Evolutionary conservation across 2,113 vertebrate species (phyloP).

Genomic region (Oophaga pumilio): DNA sequence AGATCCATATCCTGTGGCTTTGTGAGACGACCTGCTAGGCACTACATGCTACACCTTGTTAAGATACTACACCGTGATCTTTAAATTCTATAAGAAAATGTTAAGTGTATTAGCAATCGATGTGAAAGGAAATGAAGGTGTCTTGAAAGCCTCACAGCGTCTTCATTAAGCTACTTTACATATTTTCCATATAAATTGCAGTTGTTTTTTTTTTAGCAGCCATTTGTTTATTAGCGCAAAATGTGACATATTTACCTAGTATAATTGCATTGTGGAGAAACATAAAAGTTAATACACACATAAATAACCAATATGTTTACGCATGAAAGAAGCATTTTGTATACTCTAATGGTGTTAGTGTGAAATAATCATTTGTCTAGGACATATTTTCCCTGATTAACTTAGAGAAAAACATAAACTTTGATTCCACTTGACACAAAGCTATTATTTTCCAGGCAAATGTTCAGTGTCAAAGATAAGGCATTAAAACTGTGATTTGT

Average conservation of each 20-base stretch:
- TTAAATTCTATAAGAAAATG: neutral
- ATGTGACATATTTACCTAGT: slow-evolving; percentile 37
- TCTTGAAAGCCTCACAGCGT: slow-evolving; percentile 9
- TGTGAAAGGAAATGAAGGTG: slow-evolving; percentile 29
- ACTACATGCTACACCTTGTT: slow-evolving; percentile 3
- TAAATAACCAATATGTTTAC: slow-evolving; percentile 41
- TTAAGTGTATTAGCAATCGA: slow-evolving; percentile 20
- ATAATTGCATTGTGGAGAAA: slow-evolving; percentile 23
- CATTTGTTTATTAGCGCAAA: slow-evolving; percentile 38
- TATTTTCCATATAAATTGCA: slow-evolving; percentile 33
- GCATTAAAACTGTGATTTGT: neutral
- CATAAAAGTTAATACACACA: slow-evolving; percentile 38
- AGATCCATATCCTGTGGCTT: slow-evolving; percentile 16
- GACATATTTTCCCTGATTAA: neutral
- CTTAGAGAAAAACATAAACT: slow-evolving; percentile 3
- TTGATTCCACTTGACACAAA: neutral
- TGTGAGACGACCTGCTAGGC: slow-evolving; percentile 25
- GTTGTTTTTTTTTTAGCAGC: slow-evolving; percentile 15
- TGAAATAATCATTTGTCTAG: slow-evolving; percentile 27
- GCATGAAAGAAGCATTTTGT: neutral
- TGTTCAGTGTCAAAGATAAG: slow-evolving; percentile 3
- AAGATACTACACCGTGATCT: neutral
- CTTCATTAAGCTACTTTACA: slow-evolving; percentile 26
- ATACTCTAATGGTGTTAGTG: slow-evolving; percentile 16
- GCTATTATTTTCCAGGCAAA: slow-evolving; percentile 27